phyloP scores from a whole-genome alignment of 2,113 vertebrate species.

The Cheilinus undulatus region DNA sequence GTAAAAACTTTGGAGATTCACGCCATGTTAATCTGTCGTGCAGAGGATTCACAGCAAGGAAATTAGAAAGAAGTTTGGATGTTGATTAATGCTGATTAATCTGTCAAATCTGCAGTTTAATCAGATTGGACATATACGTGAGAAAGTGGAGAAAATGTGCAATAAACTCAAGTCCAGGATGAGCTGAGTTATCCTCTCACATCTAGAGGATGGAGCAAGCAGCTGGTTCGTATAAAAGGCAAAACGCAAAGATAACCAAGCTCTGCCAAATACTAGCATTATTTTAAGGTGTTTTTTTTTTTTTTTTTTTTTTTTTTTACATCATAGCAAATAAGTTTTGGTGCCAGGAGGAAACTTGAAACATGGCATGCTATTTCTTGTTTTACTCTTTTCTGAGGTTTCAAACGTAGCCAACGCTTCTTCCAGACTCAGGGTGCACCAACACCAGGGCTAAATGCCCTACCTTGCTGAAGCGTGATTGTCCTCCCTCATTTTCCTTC shows the following conservation, averaged over 20 bases:
- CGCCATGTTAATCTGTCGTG: conserved; percentile 2
- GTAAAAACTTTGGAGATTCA: conserved; percentile 7
- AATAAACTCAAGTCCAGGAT: background rate
- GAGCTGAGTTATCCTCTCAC: background rate
- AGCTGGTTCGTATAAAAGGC: background rate
- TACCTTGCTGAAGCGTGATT: too few species aligned
- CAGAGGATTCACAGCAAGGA: background rate
- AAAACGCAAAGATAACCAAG: too few species aligned
- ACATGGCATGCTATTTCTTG: too few species aligned
- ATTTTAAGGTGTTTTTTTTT: too few species aligned
- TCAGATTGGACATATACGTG: background rate
- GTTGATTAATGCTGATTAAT: conserved; percentile 10
- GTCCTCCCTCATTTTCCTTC: too few species aligned
- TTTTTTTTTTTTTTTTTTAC: too few species aligned
- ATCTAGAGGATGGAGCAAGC: background rate
- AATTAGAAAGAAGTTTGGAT: conserved; percentile 9
- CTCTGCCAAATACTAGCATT: background rate
- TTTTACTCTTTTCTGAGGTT: too few species aligned
- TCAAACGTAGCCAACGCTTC: too few species aligned
- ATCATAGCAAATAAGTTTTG: too few species aligned
- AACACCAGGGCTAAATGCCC: too few species aligned
- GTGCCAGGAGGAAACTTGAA: too few species aligned
- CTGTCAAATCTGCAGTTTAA: background rate
- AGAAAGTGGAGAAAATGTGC: background rate
- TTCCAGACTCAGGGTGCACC: too few species aligned